A percentile compares a stretch with the other conserved stretches of the same genome.
Conservation (phyloP, 2,797 vertebrate species). For the Synaphobranchus kaupii region DNA sequence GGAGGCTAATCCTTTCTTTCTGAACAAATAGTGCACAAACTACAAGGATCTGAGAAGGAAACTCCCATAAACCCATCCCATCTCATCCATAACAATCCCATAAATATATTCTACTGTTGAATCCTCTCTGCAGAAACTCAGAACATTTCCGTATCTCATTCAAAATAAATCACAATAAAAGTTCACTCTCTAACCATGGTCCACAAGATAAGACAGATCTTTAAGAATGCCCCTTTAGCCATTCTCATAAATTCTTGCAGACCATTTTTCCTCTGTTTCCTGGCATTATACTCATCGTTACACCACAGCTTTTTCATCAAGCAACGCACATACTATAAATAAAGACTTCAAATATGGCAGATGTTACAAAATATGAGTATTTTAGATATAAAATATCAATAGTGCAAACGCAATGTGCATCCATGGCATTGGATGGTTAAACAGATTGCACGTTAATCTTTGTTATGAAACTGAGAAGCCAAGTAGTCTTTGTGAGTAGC, state of each 20-base stretch:
- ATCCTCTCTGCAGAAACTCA: neutral
- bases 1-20: neutral
- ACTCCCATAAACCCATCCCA: neutral
- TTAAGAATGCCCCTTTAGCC: neutral
- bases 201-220: neutral
- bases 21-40: neutral
- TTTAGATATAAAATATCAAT: conserved; percentile 6
- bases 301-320: neutral
- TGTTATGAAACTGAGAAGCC: neutral
- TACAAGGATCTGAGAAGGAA: neutral
- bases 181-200: neutral
- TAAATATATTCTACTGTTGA: neutral
- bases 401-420: neutral
- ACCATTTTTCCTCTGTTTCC: neutral
- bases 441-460: neutral
- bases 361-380: neutral
- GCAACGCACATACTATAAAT: neutral
- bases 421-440: neutral
- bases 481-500: neutral
- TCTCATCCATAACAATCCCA: neutral
- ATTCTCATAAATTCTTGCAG: neutral
- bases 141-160: neutral
- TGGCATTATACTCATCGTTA: neutral
- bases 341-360: neutral
- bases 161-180: neutral